phyloP scores from a whole-genome alignment of 2,113 vertebrate species.

The Acrocephalus arundinaceus region DNA sequence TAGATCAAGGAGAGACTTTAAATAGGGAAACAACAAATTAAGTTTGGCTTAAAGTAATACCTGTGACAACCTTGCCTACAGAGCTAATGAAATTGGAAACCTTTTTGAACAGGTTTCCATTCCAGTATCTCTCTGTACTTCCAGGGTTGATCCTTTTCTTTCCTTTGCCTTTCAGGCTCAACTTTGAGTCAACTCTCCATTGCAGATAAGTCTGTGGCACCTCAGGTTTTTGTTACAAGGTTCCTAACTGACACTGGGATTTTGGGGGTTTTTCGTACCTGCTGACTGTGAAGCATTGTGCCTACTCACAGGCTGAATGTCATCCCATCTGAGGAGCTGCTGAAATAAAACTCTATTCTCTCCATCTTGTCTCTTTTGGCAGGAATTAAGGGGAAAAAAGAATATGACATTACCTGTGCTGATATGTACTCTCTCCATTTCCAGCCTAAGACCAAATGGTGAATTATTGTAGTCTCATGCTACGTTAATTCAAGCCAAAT shows the following conservation, averaged over 20 bases:
- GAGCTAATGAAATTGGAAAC: background rate
- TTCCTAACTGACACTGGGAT: background rate
- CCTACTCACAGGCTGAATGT: background rate
- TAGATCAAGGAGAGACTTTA: background rate
- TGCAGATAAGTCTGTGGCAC: rapidly evolving
- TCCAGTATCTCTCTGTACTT: background rate
- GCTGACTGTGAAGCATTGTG: background rate
- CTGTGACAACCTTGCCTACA: background rate
- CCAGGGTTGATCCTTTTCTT: background rate
- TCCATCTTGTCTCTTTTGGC: background rate
- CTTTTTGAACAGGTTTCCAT: background rate
- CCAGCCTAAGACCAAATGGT: background rate
- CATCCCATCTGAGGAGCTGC: background rate
- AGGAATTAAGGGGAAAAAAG: background rate
- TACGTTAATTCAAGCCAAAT: background rate
- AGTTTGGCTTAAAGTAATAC: background rate
- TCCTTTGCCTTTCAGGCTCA: background rate
- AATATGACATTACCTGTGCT: background rate
- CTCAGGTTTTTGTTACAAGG: background rate
- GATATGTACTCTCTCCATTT: background rate
- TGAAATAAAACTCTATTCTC: background rate
- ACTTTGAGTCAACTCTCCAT: background rate
- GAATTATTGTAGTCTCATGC: background rate
- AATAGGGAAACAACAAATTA: background rate
- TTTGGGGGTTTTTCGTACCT: background rate